phyloP scores from a whole-genome alignment of 2,888 invertebrate genomes.

The Dexiosoma caninum region DNA sequence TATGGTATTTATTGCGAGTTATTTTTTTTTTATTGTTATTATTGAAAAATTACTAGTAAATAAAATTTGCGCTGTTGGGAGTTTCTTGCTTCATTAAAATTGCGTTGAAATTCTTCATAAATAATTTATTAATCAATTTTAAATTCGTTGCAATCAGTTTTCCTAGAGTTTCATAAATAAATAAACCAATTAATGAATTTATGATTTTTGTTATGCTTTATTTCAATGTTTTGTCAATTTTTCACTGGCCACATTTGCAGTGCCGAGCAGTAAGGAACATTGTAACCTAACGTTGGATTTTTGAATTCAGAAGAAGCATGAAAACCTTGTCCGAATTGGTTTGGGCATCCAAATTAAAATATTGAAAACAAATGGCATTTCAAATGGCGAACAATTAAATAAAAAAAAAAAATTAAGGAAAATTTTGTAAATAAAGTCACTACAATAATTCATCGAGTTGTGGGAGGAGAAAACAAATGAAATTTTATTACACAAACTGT shows the following conservation, averaged over 20 bases:
- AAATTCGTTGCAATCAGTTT: slow-evolving; percentile 36
- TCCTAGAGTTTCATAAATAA: slow-evolving; percentile 20
- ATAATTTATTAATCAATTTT: slow-evolving; percentile 54
- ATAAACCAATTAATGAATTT: slow-evolving; percentile 7
- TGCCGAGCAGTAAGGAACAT: background rate
- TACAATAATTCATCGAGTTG: no score
- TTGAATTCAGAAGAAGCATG: background rate
- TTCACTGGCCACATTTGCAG: slow-evolving; percentile 11
- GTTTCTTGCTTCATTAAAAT: background rate
- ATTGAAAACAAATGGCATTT: no score
- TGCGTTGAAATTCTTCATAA: slow-evolving; percentile 7
- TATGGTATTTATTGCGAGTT: no score
- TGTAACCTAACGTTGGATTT: background rate
- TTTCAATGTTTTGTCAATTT: background rate
- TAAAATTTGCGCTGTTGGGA: slow-evolving; percentile 19
- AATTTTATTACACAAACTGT: no score
- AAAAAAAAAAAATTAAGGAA: no score
- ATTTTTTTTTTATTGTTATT: background rate
- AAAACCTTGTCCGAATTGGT: slow-evolving; percentile 5
- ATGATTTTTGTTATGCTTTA: background rate
- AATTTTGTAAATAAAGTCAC: no score
- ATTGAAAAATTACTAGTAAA: slow-evolving; percentile 28
- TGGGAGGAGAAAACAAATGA: no score
- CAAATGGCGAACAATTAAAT: no score
- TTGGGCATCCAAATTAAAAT: no score